Percentiles rank a stretch among this genome's conserved stretches.
These are phyloP conservation scores for Cebidichthys violaceus DNA, from an alignment of 2,113 vertebrate genomes.

Conservation along the genomic window DNA sequence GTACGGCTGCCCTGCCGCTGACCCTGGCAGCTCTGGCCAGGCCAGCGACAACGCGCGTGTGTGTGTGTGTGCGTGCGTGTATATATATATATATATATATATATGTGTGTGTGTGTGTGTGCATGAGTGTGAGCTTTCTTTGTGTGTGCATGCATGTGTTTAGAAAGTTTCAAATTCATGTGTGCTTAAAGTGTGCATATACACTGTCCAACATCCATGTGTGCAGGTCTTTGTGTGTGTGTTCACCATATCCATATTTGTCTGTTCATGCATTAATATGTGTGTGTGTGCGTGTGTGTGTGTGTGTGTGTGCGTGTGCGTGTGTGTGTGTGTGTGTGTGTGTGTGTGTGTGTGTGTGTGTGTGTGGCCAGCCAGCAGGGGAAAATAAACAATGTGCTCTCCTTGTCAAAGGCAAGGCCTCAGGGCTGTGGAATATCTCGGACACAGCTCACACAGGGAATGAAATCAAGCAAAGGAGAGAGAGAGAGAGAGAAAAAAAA, in stretches of 20 bases:
- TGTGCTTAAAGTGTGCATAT: constrained; percentile 22
- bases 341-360: constrained; percentile 11
- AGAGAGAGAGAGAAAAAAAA: no score
- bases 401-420: constrained; percentile 74
- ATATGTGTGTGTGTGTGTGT: background rate
- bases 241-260: constrained; percentile 38
- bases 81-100: background rate
- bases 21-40: constrained; percentile 76
- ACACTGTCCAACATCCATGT: constrained; percentile 8
- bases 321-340: background rate
- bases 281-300: constrained; percentile 5
- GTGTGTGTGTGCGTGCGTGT: constrained; percentile 6
- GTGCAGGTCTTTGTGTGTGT: constrained; percentile 18
- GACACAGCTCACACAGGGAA: constrained; percentile 65
- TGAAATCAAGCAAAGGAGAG: constrained; percentile 63
- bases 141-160: background rate
- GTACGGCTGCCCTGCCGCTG: constrained; percentile 77
- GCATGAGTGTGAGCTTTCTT: background rate
- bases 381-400: constrained; percentile 80
- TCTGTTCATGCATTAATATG: constrained; percentile 20
- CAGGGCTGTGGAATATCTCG: constrained; percentile 72
- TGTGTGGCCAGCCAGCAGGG: constrained; percentile 57
- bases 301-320: constrained; percentile 2
- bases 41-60: constrained; percentile 51
- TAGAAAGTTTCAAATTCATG: constrained; percentile 32